Evolutionary conservation across 2,113 vertebrate genomes (phyloP).

Genomic region (Gadus macrocephalus): DNA sequence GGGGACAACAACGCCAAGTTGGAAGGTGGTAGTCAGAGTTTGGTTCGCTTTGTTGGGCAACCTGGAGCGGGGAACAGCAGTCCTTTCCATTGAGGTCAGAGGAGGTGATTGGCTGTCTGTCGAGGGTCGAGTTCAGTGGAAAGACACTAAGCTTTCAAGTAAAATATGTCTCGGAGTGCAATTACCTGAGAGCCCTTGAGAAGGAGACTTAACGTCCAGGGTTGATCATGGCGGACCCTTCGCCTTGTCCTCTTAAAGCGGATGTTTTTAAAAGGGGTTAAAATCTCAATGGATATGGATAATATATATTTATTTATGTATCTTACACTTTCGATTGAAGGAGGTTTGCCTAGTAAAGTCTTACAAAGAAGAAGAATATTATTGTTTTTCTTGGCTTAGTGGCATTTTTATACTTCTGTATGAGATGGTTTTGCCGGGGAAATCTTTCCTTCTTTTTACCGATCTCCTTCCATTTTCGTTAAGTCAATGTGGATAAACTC

Average conservation of each 20-base stretch:
- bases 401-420: too few species aligned
- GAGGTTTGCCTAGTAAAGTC: too few species aligned
- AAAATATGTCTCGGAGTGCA: background rate
- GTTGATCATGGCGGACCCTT: background rate
- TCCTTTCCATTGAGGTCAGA: background rate
- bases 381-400: too few species aligned
- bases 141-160: background rate
- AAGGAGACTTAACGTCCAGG: background rate
- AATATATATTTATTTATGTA: background rate
- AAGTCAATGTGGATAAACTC: too few species aligned
- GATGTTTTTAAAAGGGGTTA: too few species aligned
- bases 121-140: background rate
- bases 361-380: too few species aligned
- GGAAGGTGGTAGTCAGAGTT: too few species aligned
- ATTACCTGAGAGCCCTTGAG: background rate
- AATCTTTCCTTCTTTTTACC: too few species aligned
- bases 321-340: too few species aligned
- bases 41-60: constrained; percentile 5
- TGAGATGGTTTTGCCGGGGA: too few species aligned
- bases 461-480: too few species aligned
- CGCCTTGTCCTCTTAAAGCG: too few species aligned
- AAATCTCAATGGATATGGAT: background rate
- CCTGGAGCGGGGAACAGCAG: constrained; percentile 20
- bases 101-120: background rate
- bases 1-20: constrained; percentile 15